Evolutionary conservation across 2,888 invertebrate species (phyloP), one percentile per base, ranked within the genome.

Genomic region (Carterocephalus palaemon): DNA sequence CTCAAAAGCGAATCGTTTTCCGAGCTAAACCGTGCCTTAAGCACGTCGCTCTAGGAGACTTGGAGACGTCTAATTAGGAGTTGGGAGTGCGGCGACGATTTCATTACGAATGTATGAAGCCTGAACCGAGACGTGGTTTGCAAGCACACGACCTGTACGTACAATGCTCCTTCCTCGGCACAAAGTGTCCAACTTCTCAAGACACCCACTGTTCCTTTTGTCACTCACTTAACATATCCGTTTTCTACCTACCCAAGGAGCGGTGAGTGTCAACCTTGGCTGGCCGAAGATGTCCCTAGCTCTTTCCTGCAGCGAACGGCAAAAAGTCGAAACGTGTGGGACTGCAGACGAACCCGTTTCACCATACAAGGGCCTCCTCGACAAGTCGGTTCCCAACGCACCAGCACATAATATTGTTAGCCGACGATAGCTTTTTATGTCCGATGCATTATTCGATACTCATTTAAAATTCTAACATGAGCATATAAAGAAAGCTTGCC

Each of bases 381-480:
- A 73, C 77, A 75, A 75, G 70, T 73, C 75, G 80, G 79, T 78
- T 79, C 82, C 80, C 83, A 77, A 77, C 79, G 80, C 76, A 83
- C 73, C 80, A 81, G 70, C 79, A 82, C 81, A 84, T 83, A 82
- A 84, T 85, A 85, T 84, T 80, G 85, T 84, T 83, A 82, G 83
- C 75, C 67, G 77, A 73, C 80, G 84, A 85, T 85, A 83, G 83
- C 83, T 86, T 86, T 86, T 86, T 85, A 84, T 82, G 78, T 76
- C 76, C 76, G 74, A 84, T 85, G 84, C 84, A 86, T 86, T 85
- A 85, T 86, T 86, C 84, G 85, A 85, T 82, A 76, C 84, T 84
- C 84, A 85, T 86, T 86, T 86, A 82, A 86, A 86, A 86, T 85
- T 85, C 85, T 86, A 86, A 85, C 83, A 78, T 83, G 77, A 73